Evolutionary conservation across 2,888 invertebrate genomes (phyloP).

Genomic region (Cremastinae sp.): DNA sequence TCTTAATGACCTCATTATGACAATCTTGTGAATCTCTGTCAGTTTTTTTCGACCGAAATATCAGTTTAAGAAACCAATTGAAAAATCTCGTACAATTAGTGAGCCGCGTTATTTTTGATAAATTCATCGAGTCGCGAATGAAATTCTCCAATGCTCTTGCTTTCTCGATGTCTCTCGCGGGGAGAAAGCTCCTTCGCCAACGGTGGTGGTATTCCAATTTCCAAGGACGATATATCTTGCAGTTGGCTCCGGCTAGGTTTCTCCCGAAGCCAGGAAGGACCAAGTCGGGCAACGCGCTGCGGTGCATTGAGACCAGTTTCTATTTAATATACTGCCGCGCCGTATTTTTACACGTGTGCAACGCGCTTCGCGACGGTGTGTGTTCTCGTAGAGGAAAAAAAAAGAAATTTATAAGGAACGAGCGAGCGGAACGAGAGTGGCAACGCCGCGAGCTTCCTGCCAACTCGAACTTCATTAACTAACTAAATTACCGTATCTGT

Average conservation of each 20-base stretch:
- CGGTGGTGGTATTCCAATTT: slow-evolving; percentile 71
- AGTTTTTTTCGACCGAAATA: too few species aligned
- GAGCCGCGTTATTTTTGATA: too few species aligned
- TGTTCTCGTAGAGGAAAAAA: too few species aligned
- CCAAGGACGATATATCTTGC: slow-evolving; percentile 71
- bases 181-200: slow-evolving; percentile 38
- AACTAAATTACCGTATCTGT: slow-evolving; percentile 74
- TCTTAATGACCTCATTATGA: too few species aligned
- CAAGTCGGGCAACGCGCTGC: slow-evolving; percentile 8
- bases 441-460: slow-evolving; percentile 63
- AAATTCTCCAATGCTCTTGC: too few species aligned
- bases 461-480: slow-evolving; percentile 77
- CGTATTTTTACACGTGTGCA: slow-evolving; percentile 17
- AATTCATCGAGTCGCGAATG: too few species aligned
- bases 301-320: slow-evolving; percentile 16
- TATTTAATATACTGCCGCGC: slow-evolving; percentile 11
- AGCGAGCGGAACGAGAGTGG: slow-evolving; percentile 42
- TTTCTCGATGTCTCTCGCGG: slow-evolving; percentile 35
- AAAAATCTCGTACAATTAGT: too few species aligned
- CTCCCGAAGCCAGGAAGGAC: slow-evolving; percentile 49
- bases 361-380: slow-evolving; percentile 13
- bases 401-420: too few species aligned
- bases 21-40: too few species aligned
- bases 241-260: slow-evolving; percentile 71
- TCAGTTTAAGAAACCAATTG: too few species aligned